A percentile compares a stretch with the other conserved stretches of the same genome.
These are phyloP conservation scores for Lates japonicus DNA, from an alignment of 2,797 vertebrate genomes.

Conservation along the genomic window DNA sequence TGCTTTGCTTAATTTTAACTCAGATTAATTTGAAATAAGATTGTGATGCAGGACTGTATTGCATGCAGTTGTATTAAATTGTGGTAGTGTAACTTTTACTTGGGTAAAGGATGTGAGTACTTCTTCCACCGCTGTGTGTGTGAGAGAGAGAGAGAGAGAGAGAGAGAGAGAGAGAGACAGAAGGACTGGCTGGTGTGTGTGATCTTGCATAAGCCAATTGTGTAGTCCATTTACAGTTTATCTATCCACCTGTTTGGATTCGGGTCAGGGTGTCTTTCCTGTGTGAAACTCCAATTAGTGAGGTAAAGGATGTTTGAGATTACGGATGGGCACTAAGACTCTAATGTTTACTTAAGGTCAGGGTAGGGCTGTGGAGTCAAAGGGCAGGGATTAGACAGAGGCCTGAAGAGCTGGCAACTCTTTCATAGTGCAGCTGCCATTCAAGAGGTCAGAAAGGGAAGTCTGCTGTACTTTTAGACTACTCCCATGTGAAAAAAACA, in stretches of 20 bases:
- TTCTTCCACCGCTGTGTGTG: background rate
- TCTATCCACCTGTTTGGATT: conserved; percentile 74
- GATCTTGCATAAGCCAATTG: conserved; percentile 71
- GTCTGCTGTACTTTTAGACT: conserved; percentile 5
- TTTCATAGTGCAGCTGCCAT: conserved; percentile 21
- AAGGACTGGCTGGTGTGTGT: conserved; percentile 31
- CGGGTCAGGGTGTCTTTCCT: conserved; percentile 70
- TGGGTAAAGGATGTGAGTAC: background rate
- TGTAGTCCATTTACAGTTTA: conserved; percentile 67
- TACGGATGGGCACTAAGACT: conserved; percentile 76
- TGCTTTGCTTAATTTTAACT: background rate
- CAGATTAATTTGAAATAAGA: background rate
- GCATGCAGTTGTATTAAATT: background rate
- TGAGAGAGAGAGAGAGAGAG: too few relatives aligned
- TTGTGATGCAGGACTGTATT: background rate
- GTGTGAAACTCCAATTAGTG: conserved; percentile 79
- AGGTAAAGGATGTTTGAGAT: conserved; percentile 74
- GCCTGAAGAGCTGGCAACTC: conserved; percentile 20
- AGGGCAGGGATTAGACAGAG: conserved; percentile 63
- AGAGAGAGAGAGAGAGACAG: background rate
- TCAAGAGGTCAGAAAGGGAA: conserved; percentile 13
- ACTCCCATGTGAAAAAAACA: conserved; percentile 8
- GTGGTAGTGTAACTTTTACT: background rate
- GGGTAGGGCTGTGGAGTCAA: conserved; percentile 59
- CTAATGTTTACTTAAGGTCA: conserved; percentile 82